Evolutionary conservation across 2,888 invertebrate species (phyloP).

Genomic region (Matsumyia berberina): DNA sequence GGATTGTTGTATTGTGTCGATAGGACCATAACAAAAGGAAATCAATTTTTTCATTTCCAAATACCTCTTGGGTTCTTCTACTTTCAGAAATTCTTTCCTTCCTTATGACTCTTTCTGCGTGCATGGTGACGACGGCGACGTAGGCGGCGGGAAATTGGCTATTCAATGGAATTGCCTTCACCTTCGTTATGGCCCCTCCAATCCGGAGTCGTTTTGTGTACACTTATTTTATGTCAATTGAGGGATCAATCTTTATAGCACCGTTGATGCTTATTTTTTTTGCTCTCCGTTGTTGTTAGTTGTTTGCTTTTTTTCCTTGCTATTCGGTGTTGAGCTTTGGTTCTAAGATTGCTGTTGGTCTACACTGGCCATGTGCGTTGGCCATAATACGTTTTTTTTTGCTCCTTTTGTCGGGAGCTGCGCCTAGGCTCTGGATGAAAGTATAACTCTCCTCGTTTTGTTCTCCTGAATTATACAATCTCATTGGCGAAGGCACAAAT

Average conservation of each 20-base stretch:
- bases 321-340: slow-evolving; percentile 12
- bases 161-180: slow-evolving; percentile 73
- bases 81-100: slow-evolving; percentile 52
- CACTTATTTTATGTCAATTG: slow-evolving; percentile 76
- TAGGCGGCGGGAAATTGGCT: slow-evolving; percentile 68
- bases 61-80: slow-evolving; percentile 13
- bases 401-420: slow-evolving; percentile 2
- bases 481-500: slow-evolving; percentile 27
- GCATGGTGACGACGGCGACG: slow-evolving; percentile 7
- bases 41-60: slow-evolving; percentile 66
- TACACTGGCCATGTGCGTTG: slow-evolving; percentile 38
- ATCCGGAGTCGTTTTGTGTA: slow-evolving; percentile 67
- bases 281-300: slow-evolving; percentile 28
- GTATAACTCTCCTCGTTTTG: slow-evolving; percentile 58
- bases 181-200: slow-evolving; percentile 68
- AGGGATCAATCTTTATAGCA: slow-evolving; percentile 75
- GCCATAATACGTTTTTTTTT: slow-evolving; percentile 53
- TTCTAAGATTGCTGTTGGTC: slow-evolving; percentile 27
- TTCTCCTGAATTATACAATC: slow-evolving; percentile 42
- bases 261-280: slow-evolving; percentile 64
- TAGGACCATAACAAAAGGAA: slow-evolving; percentile 64
- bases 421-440: slow-evolving; percentile 2
- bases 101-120: slow-evolving; percentile 47
- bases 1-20: slow-evolving; percentile 50
- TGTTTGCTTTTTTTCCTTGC: slow-evolving; percentile 25